phyloP scores from a whole-genome alignment of 2,888 invertebrate genomes.

The Alloplasta piceator region DNA sequence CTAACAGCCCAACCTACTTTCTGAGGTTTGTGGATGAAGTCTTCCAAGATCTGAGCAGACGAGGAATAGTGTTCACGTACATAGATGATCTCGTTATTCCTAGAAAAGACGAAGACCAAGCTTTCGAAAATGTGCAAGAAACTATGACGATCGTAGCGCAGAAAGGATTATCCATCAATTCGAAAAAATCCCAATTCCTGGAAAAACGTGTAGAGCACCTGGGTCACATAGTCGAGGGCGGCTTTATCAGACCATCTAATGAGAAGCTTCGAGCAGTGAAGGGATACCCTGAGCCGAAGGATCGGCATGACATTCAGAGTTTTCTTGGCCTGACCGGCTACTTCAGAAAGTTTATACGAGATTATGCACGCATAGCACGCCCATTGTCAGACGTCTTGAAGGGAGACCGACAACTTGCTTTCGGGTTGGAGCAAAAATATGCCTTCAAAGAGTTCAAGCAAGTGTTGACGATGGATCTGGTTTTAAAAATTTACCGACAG shows the following conservation, averaged over 20 bases:
- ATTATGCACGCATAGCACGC: conserved; percentile 74
- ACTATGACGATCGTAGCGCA: conserved; percentile 60
- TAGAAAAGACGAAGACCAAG: conserved; percentile 43
- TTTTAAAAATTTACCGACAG: conserved; percentile 36
- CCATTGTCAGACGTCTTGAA: conserved; percentile 72
- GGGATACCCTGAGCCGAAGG: conserved; percentile 72
- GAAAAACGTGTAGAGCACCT: conserved; percentile 66
- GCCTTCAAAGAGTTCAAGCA: conserved; percentile 3
- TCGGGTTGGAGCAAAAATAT: not conserved
- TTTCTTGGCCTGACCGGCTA: conserved; percentile 76
- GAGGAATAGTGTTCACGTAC: conserved; percentile 45
- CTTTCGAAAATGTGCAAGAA: conserved; percentile 50
- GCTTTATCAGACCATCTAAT: conserved; percentile 68
- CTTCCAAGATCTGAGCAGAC: conserved; percentile 34
- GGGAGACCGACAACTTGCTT: conserved; percentile 7
- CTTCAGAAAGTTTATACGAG: conserved; percentile 75
- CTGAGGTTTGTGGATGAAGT: conserved; percentile 59
- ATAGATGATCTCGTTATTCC: conserved; percentile 64
- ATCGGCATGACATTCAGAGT: conserved; percentile 70
- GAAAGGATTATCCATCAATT: conserved; percentile 63
- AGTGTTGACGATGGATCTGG: conserved; percentile 24
- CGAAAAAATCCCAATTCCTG: conserved; percentile 68
- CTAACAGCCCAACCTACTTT: conserved; percentile 55
- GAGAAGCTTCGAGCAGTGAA: conserved; percentile 71
- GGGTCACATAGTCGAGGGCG: conserved; percentile 72